Evolutionary conservation across 2,113 vertebrate species (phyloP).

Genomic region (Dromiciops gliroides): DNA sequence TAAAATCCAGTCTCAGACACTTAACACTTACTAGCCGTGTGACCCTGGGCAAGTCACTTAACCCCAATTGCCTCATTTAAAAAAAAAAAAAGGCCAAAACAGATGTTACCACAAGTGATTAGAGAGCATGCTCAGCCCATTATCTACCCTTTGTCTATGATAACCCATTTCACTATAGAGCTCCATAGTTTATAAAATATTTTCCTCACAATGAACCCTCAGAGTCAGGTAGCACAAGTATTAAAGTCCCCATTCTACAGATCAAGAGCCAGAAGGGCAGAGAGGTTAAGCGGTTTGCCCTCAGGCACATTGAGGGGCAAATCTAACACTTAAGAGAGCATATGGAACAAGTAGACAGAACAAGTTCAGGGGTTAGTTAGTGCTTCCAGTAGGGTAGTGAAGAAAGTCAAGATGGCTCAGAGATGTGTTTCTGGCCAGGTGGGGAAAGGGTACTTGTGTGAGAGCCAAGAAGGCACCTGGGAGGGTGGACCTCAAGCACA

Average conservation of each 20-base stretch:
- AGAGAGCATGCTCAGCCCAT: neutral
- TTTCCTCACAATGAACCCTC: neutral
- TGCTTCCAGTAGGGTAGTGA: neutral
- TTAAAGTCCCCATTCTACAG: neutral
- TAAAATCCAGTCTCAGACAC: no score
- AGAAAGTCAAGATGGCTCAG: neutral
- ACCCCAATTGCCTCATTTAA: no score
- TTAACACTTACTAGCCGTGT: no score
- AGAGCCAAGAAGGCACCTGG: neutral
- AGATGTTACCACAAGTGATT: neutral
- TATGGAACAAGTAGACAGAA: neutral
- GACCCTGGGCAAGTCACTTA: no score
- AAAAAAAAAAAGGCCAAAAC: neutral
- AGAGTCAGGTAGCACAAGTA: neutral
- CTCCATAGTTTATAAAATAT: neutral
- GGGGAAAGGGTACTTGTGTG: neutral
- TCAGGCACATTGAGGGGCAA: neutral
- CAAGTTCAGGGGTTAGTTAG: neutral
- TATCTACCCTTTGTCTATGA: neutral
- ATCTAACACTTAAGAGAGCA: neutral
- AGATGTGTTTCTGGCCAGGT: neutral
- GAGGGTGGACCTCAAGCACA: neutral
- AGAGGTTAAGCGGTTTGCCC: slow-evolving; percentile 25
- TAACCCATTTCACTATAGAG: neutral
- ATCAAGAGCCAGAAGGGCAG: neutral